Evolutionary conservation across 2,888 invertebrate genomes (phyloP).

Genomic region (Cantharis rustica): DNA sequence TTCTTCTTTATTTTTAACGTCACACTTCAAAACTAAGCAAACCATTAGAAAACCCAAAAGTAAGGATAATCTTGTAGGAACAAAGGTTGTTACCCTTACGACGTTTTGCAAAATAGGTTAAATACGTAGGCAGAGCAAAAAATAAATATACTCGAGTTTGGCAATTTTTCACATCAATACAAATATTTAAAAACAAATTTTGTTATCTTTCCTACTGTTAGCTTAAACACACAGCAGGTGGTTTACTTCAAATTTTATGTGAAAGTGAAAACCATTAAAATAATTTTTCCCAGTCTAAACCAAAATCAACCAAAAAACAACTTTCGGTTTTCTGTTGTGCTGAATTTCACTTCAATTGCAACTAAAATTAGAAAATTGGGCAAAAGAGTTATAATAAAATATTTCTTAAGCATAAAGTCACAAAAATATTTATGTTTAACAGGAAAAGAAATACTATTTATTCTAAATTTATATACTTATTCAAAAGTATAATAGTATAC

Average conservation of each 20-base stretch:
- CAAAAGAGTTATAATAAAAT: background rate
- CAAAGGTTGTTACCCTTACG: slow-evolving; percentile 23
- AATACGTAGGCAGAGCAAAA: slow-evolving; percentile 18
- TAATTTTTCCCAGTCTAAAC: background rate
- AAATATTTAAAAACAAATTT: slow-evolving; percentile 14
- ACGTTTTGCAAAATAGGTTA: slow-evolving; percentile 12
- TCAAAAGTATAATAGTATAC: too few species aligned
- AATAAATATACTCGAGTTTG: slow-evolving; percentile 16
- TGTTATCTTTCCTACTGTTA: slow-evolving; percentile 4
- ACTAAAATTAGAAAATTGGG: background rate
- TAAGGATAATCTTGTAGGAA: slow-evolving; percentile 5
- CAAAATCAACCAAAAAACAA: too few species aligned
- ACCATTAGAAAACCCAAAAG: slow-evolving; percentile 1
- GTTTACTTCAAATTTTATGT: background rate
- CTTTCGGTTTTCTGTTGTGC: too few species aligned
- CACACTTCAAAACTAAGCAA: background rate
- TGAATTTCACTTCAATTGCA: too few species aligned
- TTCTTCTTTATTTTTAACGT: background rate
- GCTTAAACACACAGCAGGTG: slow-evolving; percentile 4
- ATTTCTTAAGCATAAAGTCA: too few species aligned
- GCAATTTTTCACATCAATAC: slow-evolving; percentile 17
- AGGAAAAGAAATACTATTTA: too few species aligned
- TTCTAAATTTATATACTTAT: too few species aligned
- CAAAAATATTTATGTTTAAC: too few species aligned
- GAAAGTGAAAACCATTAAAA: background rate